These are phyloP conservation scores for Harpalus rubripes DNA, from an alignment of 2,888 invertebrate species.

Conservation along the genomic window DNA sequence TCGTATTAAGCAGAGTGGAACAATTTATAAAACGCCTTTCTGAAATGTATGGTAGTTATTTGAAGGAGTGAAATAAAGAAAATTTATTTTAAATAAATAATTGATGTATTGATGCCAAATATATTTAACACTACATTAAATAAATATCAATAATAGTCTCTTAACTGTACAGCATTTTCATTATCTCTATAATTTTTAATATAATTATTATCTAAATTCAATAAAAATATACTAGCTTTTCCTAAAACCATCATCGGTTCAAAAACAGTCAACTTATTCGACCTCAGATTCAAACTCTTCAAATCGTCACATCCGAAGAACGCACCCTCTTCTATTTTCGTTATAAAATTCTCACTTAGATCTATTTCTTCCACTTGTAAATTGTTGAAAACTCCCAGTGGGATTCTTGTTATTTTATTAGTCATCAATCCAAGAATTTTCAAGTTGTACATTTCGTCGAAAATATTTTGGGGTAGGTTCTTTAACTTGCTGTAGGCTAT, in stretches of 20 bases:
- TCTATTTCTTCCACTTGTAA: slow-evolving; percentile 41
- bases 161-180: slow-evolving; percentile 14
- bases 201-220: slow-evolving; percentile 38
- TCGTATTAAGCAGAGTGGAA: too few species aligned
- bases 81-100: too few species aligned
- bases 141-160: not conserved
- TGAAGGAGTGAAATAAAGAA: too few species aligned
- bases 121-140: too few species aligned
- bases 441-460: not conserved
- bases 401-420: slow-evolving; percentile 31
- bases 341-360: slow-evolving; percentile 31
- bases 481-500: slow-evolving; percentile 13
- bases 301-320: slow-evolving; percentile 27
- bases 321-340: slow-evolving; percentile 41
- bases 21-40: too few species aligned
- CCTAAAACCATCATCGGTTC: not conserved
- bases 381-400: slow-evolving; percentile 25
- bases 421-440: slow-evolving; percentile 32
- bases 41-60: too few species aligned
- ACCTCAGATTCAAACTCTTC: slow-evolving; percentile 13
- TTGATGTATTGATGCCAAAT: too few species aligned
- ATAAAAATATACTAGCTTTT: slow-evolving; percentile 7
- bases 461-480: slow-evolving; percentile 9
- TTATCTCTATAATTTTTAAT: not conserved
- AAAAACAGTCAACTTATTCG: slow-evolving; percentile 36